Evolutionary conservation across 2,113 vertebrate genomes (phyloP).

Genomic region (Phasianus colchicus): DNA sequence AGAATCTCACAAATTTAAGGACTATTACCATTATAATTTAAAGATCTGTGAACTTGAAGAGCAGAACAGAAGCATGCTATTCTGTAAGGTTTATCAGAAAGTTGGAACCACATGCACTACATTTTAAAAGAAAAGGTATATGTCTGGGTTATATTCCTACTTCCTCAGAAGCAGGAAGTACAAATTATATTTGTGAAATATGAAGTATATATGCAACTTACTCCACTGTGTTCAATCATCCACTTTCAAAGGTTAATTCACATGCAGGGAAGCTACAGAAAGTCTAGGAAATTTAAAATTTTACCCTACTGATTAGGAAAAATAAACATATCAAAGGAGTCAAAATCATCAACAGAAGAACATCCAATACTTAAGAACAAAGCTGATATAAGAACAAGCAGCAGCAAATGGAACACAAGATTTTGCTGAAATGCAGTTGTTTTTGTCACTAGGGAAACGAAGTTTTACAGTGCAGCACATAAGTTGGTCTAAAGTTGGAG

Average conservation of each 20-base stretch:
- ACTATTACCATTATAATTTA: background rate
- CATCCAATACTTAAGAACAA: background rate
- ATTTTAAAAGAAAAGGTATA: background rate
- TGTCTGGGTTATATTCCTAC: background rate
- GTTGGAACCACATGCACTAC: background rate
- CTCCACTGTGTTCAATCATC: background rate
- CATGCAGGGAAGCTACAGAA: background rate
- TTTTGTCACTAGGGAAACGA: background rate
- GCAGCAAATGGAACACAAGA: background rate
- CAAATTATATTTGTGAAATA: background rate
- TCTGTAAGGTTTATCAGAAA: background rate
- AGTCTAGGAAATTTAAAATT: background rate
- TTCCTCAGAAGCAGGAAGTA: background rate
- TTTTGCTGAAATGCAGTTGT: background rate
- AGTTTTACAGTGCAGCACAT: background rate
- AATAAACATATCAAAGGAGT: background rate
- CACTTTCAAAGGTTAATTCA: background rate
- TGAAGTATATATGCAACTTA: background rate
- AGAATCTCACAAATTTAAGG: background rate
- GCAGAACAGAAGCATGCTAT: background rate
- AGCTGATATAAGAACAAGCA: background rate
- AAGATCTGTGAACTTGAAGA: background rate
- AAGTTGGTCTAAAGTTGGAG: background rate
- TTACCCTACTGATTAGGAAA: background rate
- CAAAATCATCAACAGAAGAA: background rate